Conservation (phyloP, 2,888 invertebrate genomes). For the Trachelus troglodyta region DNA sequence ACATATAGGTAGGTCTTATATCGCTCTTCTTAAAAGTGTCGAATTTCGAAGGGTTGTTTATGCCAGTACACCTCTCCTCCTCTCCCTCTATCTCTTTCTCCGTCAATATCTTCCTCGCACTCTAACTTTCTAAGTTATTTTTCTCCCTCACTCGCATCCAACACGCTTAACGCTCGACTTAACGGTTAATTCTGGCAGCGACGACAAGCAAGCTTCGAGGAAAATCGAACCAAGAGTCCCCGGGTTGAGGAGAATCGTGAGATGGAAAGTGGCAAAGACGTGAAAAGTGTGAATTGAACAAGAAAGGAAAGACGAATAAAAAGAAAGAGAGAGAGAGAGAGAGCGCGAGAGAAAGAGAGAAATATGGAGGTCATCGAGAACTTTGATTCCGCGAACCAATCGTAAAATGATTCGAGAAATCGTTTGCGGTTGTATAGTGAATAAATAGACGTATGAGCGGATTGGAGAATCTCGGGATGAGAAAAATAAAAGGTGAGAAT, state of each 20-base stretch:
- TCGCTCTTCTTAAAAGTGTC: slow-evolving; percentile 33
- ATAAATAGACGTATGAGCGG: neutral
- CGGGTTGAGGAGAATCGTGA: neutral
- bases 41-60: slow-evolving; percentile 45
- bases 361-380: neutral
- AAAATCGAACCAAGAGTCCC: neutral
- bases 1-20: neutral
- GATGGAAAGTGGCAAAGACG: neutral
- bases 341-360: no score
- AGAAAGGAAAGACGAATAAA: neutral
- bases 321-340: no score
- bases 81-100: slow-evolving; percentile 19
- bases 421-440: neutral
- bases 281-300: neutral
- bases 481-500: neutral
- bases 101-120: neutral
- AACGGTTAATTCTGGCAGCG: neutral
- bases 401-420: neutral
- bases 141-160: neutral
- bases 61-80: slow-evolving; percentile 27
- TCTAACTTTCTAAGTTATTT: neutral
- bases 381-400: neutral
- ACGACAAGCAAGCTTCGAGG: neutral
- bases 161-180: neutral
- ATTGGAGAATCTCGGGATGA: neutral